phyloP scores from a whole-genome alignment of 2,797 vertebrate genomes.

The Apodemus agrarius region DNA sequence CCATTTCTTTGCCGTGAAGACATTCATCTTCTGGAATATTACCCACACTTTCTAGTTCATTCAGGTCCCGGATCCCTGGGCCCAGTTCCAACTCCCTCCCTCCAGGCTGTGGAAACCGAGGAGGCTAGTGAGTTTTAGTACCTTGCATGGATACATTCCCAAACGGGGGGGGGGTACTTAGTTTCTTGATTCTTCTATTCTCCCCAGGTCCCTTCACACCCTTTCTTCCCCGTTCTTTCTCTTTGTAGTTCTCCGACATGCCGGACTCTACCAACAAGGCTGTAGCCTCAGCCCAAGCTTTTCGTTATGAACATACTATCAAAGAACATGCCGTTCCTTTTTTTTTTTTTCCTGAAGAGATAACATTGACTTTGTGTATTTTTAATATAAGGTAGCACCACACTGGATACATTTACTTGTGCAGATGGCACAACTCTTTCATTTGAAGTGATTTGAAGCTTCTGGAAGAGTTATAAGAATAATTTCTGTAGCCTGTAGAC shows the following conservation, averaged over 20 bases:
- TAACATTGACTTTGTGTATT: neutral
- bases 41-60: neutral
- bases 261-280: neutral
- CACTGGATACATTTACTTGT: neutral
- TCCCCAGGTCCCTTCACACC: too few relatives aligned
- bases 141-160: neutral
- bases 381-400: neutral
- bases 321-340: neutral
- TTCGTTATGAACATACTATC: neutral
- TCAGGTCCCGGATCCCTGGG: neutral
- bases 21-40: neutral
- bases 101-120: neutral
- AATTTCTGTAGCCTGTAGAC: neutral
- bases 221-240: too few relatives aligned
- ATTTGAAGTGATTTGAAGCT: slow-evolving; percentile 2
- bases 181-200: neutral
- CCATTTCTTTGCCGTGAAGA: neutral
- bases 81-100: neutral
- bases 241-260: neutral
- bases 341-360: neutral
- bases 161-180: neutral
- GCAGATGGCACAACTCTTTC: neutral
- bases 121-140: neutral
- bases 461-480: slow-evolving; percentile 3
- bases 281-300: neutral